These are phyloP conservation scores for Coptotermes formosanus DNA, from an alignment of 1,140 invertebrate genomes.

Conservation along the genomic window DNA sequence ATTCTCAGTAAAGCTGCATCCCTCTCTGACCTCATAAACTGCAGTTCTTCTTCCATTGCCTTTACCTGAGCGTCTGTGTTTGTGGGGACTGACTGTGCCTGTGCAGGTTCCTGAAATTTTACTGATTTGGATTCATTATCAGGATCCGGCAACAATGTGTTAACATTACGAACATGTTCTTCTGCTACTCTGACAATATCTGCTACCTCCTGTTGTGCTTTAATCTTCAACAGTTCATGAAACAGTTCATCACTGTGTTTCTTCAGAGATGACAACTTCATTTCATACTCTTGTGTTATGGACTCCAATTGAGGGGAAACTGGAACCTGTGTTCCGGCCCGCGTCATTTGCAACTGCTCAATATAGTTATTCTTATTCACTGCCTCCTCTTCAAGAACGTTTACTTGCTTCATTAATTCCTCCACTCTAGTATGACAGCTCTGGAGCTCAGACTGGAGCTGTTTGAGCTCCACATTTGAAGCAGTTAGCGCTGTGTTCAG, in stretches of 20 bases:
- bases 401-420: not conserved
- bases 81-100: not conserved
- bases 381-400: not conserved
- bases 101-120: not conserved
- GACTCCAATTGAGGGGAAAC: not conserved
- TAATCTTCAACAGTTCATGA: not conserved
- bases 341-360: not conserved
- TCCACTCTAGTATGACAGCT: not conserved
- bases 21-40: not conserved
- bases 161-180: not conserved
- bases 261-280: not conserved
- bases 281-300: no score
- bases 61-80: not conserved
- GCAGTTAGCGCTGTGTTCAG: not conserved
- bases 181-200: not conserved
- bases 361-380: slow-evolving; percentile 11
- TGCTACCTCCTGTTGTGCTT: not conserved
- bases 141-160: not conserved
- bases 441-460: not conserved
- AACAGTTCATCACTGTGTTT: not conserved
- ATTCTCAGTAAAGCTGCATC: not conserved
- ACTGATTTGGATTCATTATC: not conserved
- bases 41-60: not conserved
- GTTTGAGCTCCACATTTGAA: not conserved
- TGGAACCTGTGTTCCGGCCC: no score